A percentile compares a stretch with the other conserved stretches of the same genome.
phyloP scores from a whole-genome alignment of 2,888 invertebrate species.

The Chrysodeixis includens region DNA sequence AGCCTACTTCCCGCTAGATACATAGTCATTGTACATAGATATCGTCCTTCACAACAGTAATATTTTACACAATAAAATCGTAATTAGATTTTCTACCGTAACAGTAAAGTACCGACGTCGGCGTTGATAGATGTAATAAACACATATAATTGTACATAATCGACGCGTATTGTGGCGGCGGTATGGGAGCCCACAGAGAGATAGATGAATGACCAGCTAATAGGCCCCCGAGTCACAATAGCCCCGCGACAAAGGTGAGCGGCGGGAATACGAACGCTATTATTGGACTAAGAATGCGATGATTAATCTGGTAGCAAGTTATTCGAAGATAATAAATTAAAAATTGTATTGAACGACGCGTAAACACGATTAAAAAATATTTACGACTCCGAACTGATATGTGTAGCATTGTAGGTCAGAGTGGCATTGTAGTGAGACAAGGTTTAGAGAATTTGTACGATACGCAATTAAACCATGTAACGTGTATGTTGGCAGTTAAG shows the following conservation, averaged over 20 bases:
- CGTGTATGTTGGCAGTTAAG: neutral
- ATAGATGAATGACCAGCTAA: slow-evolving; percentile 77
- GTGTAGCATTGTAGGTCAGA: slow-evolving; percentile 12
- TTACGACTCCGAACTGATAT: slow-evolving; percentile 19
- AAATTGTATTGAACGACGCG: slow-evolving; percentile 48
- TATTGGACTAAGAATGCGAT: slow-evolving; percentile 64
- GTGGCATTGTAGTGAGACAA: slow-evolving; percentile 14
- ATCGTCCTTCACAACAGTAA: slow-evolving; percentile 12
- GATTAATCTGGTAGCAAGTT: slow-evolving; percentile 62
- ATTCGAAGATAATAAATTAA: slow-evolving; percentile 58
- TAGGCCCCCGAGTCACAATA: slow-evolving; percentile 63
- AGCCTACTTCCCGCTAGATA: neutral
- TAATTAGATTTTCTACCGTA: slow-evolving; percentile 59
- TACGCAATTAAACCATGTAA: neutral
- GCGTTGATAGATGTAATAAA: slow-evolving; percentile 76
- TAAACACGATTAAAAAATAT: slow-evolving; percentile 54
- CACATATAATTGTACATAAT: slow-evolving; percentile 81
- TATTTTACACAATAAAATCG: slow-evolving; percentile 50
- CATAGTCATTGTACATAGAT: neutral
- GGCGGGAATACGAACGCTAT: slow-evolving; percentile 59
- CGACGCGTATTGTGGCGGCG: slow-evolving; percentile 72
- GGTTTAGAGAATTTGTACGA: neutral
- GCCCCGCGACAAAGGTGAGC: slow-evolving; percentile 66
- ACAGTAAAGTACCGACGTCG: slow-evolving; percentile 60
- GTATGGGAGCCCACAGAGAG: slow-evolving; percentile 68